Evolutionary conservation across 2,888 invertebrate species (phyloP), one percentile per base, ranked within the genome.

Genomic region (Thumatha senex): DNA sequence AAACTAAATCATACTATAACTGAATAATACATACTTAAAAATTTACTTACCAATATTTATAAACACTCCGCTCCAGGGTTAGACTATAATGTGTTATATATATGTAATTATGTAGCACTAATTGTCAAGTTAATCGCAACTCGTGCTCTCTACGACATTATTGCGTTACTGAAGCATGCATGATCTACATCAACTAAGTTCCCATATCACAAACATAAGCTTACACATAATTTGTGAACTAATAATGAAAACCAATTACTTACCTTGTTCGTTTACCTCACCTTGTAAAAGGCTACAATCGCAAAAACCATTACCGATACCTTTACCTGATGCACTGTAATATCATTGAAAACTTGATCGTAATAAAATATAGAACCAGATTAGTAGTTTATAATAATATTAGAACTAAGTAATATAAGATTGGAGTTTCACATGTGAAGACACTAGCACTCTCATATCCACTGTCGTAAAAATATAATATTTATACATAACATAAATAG

Each of bases 351-450:
- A 80, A 71, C 30, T 75, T 80, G 78, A 71, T 72, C 73, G 82
- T 80, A 77, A 80, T 77, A 78, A 73, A 80, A 82, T 82, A 84
- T 81, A 82, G 64, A 76, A 76, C 74, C 81, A 69, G 78, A 89
- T 89, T 89, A 89, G 89, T 89, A 89, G 66, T 86, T 86, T 82
- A 89, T 87, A 86, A 86, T 89, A 85, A 81, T 86, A 88, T 84
- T 86, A 89, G 79, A 86, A 87, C 77, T 84, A 84, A 76, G 81
- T 82, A 82, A 80, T 78, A 83, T 82, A 84, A 78, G 83, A 80
- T 87, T 81, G 84, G 80, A 83, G 86, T 89, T 90, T 91, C 91
- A 91, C 91, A 91, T 91, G 91, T 91, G 91, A 91, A 89, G 89
- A 91, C 91, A 91, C 90, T 89, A 89, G 91, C 91, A 90, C 90